phyloP scores from a whole-genome alignment of 1,140 invertebrate genomes.

The Lordiphosa collinella region DNA sequence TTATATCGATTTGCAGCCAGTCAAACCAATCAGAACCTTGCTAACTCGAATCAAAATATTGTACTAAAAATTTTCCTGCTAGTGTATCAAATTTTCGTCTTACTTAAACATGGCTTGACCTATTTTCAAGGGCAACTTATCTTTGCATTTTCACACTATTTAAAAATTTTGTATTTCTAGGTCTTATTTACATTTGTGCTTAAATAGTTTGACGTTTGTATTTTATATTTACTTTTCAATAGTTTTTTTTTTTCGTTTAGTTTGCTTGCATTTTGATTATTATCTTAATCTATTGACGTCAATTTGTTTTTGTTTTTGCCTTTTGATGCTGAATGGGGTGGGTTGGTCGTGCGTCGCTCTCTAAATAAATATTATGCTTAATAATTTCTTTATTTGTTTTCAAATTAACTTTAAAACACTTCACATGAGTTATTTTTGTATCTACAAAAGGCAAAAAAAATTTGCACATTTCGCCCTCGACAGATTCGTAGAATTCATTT shows the following conservation, averaged over 20 bases:
- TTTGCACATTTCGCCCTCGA: slow-evolving; percentile 52
- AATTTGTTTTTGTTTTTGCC: slow-evolving; percentile 55
- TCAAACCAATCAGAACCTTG: too few relatives aligned
- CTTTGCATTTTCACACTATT: background rate
- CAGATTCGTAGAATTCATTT: slow-evolving; percentile 68
- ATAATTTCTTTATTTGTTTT: slow-evolving; percentile 45
- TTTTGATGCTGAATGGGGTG: background rate
- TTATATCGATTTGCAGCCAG: too few relatives aligned
- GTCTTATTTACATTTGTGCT: slow-evolving; percentile 28
- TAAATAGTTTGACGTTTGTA: slow-evolving; percentile 39
- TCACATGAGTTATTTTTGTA: slow-evolving; percentile 14
- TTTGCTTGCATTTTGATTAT: slow-evolving; percentile 50
- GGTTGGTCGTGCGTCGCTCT: slow-evolving; percentile 45
- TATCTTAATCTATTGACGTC: slow-evolving; percentile 66
- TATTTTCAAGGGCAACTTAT: too few relatives aligned
- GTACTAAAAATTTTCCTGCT: too few relatives aligned
- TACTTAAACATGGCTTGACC: too few relatives aligned
- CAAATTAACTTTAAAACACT: slow-evolving; percentile 45
- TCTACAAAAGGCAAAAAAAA: slow-evolving; percentile 10
- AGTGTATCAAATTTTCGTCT: too few relatives aligned
- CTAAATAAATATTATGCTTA: slow-evolving; percentile 37
- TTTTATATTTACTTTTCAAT: slow-evolving; percentile 26
- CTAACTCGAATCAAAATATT: too few relatives aligned
- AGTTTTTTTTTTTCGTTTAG: slow-evolving; percentile 9
- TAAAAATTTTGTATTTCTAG: background rate